Evolutionary conservation across 2,113 vertebrate species (phyloP).

Genomic region (Montifringilla adamsi): DNA sequence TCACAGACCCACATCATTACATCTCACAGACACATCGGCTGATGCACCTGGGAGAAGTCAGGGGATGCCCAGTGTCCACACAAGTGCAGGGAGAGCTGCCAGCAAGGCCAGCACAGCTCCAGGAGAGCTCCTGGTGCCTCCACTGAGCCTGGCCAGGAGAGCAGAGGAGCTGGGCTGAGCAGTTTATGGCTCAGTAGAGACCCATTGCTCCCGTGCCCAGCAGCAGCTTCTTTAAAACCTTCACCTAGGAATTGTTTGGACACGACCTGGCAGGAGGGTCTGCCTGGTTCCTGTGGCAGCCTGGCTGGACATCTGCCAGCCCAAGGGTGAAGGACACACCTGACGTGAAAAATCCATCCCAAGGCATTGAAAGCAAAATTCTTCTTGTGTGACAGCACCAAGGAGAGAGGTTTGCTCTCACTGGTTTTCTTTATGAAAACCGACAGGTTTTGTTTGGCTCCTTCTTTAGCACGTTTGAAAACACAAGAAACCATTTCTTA

Average conservation of each 20-base stretch:
- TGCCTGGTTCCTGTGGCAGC: neutral
- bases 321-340: neutral
- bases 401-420: neutral
- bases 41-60: neutral
- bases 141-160: neutral
- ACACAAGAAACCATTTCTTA: constrained; percentile 7
- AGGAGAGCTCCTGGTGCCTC: accelerated
- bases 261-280: accelerated
- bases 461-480: neutral
- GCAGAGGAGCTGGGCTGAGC: neutral
- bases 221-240: neutral
- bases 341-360: neutral
- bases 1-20: neutral
- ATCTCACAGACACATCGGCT: neutral
- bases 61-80: neutral
- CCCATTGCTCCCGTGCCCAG: neutral
- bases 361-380: neutral
- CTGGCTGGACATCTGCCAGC: neutral
- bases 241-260: neutral
- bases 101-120: neutral
- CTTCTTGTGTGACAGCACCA: neutral
- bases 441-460: constrained; percentile 31
- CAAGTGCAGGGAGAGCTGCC: neutral
- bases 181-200: neutral
- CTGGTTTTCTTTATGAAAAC: neutral